Evolutionary conservation across 2,113 vertebrate species (phyloP), one percentile per base, ranked within the genome.

Genomic region (Herpailurus yagouaroundi): DNA sequence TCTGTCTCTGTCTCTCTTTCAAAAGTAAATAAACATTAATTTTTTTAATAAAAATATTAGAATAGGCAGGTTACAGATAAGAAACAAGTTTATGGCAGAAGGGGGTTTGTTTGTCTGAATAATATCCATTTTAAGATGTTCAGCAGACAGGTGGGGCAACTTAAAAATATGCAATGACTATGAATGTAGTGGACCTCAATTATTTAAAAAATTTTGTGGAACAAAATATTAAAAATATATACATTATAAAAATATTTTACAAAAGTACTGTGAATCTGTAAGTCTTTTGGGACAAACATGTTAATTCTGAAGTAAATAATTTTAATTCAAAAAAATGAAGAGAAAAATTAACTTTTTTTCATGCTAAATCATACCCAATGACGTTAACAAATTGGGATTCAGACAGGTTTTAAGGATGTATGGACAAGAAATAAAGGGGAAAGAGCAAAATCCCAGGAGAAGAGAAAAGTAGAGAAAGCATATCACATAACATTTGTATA

Each of bases 371-470:
- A 73, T 12, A 31, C 5, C 3, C 1, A n/a, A 55, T 1, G 23
- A 36, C 63, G 2, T 52, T 19, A 25, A 73, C 50, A 52, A 60
- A 19, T 76, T 86, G 86, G 8, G 1, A 13, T 50, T 50, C 71
- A 82, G 1, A 50, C 27, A n/a, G 14, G 1, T 25, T 93, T 82
- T 57, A 38, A 0, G 5, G 0, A 6, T 45, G 1, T 73, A 5
- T 66, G 29, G 80, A 57, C 12, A 66, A 88, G n/a, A 81, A 57
- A 83, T 27, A 27, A 57, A 88, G 68, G 2, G 13, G 36, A 1
- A 3, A 60, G 1, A 3, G 1, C 15, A 71, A 91, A 77, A 86
- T 27, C 1, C 1, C 0, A 41, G 9, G 2, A 4, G 31, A 69
- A 60, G 10, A 19, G 10, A 38, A 38, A 77, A 87, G 7, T 79